Percentiles rank a stretch among this genome's conserved stretches.
These are phyloP conservation scores for Liasis olivaceus DNA, from an alignment of 2,797 vertebrate genomes.

Conservation along the genomic window DNA sequence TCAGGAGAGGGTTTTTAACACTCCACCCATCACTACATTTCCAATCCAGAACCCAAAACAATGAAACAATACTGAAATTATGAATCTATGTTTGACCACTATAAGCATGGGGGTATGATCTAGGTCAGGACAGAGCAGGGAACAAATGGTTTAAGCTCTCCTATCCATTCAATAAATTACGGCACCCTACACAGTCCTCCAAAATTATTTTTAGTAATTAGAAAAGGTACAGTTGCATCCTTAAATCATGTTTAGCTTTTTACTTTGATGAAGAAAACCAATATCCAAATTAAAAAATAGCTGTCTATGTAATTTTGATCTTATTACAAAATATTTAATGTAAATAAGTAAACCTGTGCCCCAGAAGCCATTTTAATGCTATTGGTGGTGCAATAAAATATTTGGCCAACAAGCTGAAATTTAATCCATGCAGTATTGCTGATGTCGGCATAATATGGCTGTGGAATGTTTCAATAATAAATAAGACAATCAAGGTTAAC, in stretches of 20 bases:
- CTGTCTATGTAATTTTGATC: background rate
- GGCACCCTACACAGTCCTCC: too few relatives aligned
- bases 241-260: background rate
- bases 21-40: background rate
- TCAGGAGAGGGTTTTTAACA: background rate
- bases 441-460: background rate
- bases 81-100: background rate
- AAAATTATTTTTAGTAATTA: background rate
- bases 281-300: background rate
- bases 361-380: background rate
- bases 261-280: background rate
- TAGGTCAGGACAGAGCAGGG: background rate
- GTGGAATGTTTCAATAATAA: background rate
- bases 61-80: too few relatives aligned
- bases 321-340: background rate
- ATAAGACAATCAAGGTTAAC: background rate
- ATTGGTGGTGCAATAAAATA: background rate
- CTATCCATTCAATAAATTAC: background rate
- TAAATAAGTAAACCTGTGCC: background rate
- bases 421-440: background rate
- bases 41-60: background rate
- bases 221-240: background rate
- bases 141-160: background rate
- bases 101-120: background rate
- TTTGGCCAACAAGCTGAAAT: background rate